These are phyloP conservation scores for Ptychodera flava DNA, from an alignment of 35 echinoderm and acorn worm species.

Conservation along the genomic window DNA sequence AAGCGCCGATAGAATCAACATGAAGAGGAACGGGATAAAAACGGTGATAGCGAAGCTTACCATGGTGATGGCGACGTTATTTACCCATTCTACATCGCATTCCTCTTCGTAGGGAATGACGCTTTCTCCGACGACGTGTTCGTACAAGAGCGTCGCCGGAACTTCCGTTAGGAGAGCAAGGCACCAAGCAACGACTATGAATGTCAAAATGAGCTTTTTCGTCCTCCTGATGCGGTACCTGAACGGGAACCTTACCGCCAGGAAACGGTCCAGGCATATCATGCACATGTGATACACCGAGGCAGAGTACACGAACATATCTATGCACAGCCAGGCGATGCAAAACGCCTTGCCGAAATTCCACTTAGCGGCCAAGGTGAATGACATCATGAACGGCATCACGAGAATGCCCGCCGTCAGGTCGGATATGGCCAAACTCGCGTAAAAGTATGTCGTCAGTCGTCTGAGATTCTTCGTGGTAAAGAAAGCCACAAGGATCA, in stretches of 20 bases:
- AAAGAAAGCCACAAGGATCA: conserved; percentile 14
- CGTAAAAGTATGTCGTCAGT: conserved; percentile 4
- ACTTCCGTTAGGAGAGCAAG: background rate
- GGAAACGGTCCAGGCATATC: conserved; percentile 41
- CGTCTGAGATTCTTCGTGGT: background rate
- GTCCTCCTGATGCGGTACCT: conserved; percentile 25
- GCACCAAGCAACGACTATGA: conserved; percentile 3
- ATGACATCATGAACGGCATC: conserved; percentile 6
- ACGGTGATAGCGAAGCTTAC: conserved; percentile 15
- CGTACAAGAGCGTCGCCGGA: background rate
- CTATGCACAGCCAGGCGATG: conserved; percentile 23
- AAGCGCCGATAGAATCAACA: conserved; percentile 13
- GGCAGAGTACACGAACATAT: conserved; percentile 11
- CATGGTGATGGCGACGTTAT: conserved; percentile 16
- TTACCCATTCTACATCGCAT: conserved; percentile 12
- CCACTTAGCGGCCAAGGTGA: conserved; percentile 12
- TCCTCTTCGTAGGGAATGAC: conserved; percentile 14
- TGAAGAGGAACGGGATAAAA: conserved; percentile 16
- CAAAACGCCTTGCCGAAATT: conserved; percentile 12
- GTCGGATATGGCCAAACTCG: conserved; percentile 9
- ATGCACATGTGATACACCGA: conserved; percentile 22
- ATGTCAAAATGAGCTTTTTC: background rate
- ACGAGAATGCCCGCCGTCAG: background rate
- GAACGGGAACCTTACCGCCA: conserved; percentile 15
- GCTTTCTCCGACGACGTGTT: background rate